Evolutionary conservation across 1,140 invertebrate species (phyloP).

Genomic region (Stratiolaelaps scimitus): DNA sequence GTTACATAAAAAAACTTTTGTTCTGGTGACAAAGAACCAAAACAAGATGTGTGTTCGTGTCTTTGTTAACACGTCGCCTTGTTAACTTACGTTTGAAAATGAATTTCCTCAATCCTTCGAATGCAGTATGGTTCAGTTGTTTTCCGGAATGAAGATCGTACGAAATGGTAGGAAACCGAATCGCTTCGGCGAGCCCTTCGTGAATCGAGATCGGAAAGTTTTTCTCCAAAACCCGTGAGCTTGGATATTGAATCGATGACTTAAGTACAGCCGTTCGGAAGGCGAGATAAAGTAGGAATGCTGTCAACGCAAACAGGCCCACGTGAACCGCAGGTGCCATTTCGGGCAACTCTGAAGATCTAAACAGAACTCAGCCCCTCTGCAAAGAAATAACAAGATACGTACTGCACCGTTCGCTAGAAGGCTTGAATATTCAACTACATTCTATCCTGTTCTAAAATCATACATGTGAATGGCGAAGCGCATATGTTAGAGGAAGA

Average conservation of each 20-base stretch:
- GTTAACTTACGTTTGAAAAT: constrained; percentile 4
- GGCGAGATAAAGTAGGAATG: not conserved
- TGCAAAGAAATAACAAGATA: too few relatives aligned
- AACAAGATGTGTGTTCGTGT: too few relatives aligned
- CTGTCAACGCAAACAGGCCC: not conserved
- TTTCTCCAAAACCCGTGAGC: constrained; percentile 4
- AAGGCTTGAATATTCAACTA: too few relatives aligned
- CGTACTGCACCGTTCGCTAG: too few relatives aligned
- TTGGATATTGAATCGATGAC: not conserved
- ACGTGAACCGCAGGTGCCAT: too few relatives aligned
- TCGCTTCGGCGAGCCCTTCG: not conserved
- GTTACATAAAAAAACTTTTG: too few relatives aligned
- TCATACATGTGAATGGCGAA: too few relatives aligned
- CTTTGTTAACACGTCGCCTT: too few relatives aligned
- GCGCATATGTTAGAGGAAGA: too few relatives aligned
- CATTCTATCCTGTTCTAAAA: too few relatives aligned
- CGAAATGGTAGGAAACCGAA: constrained; percentile 10
- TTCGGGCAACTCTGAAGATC: too few relatives aligned
- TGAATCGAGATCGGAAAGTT: constrained; percentile 17
- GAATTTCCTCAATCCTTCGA: not conserved
- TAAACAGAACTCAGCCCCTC: too few relatives aligned
- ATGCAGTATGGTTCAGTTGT: constrained; percentile 12
- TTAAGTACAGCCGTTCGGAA: constrained; percentile 7
- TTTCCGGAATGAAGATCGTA: constrained; percentile 10
- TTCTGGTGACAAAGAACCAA: not conserved